phyloP scores from a whole-genome alignment of 2,888 invertebrate species.

The Orgyia antiqua region DNA sequence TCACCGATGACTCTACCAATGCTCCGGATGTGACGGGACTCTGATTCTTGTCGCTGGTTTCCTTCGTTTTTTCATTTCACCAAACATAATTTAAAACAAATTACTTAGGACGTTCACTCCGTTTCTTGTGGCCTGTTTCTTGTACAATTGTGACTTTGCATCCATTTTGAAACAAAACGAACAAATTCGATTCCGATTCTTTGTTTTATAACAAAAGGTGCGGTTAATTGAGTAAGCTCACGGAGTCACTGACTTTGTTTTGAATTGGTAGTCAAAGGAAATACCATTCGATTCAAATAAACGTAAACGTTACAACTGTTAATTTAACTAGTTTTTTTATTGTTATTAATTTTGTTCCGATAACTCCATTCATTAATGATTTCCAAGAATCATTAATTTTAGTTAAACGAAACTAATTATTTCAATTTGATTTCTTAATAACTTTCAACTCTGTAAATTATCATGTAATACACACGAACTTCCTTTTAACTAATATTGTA shows the following conservation, averaged over 20 bases:
- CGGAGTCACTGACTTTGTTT: slow-evolving; percentile 37
- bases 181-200: slow-evolving; percentile 33
- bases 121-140: slow-evolving; percentile 33
- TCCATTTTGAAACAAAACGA: slow-evolving; percentile 26
- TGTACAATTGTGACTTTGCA: slow-evolving; percentile 22
- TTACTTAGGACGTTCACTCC: slow-evolving; percentile 49
- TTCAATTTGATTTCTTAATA: slow-evolving; percentile 19
- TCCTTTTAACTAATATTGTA: slow-evolving; percentile 7
- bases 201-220: slow-evolving; percentile 34
- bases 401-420: slow-evolving; percentile 15
- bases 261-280: slow-evolving; percentile 38
- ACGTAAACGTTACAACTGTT: slow-evolving; percentile 26
- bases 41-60: slow-evolving; percentile 27
- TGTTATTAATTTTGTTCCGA: slow-evolving; percentile 22
- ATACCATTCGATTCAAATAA: slow-evolving; percentile 32
- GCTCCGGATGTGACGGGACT: slow-evolving; percentile 55
- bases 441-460: not conserved
- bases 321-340: slow-evolving; percentile 28
- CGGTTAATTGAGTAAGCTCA: slow-evolving; percentile 36
- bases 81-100: slow-evolving; percentile 60
- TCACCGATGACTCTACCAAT: slow-evolving; percentile 24
- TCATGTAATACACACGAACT: slow-evolving; percentile 2
- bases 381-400: slow-evolving; percentile 18
- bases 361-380: slow-evolving; percentile 16
- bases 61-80: slow-evolving; percentile 39